Evolutionary conservation across 2,113 vertebrate species (phyloP), one percentile per base, ranked within the genome.

Genomic region (Platysteira castanea): DNA sequence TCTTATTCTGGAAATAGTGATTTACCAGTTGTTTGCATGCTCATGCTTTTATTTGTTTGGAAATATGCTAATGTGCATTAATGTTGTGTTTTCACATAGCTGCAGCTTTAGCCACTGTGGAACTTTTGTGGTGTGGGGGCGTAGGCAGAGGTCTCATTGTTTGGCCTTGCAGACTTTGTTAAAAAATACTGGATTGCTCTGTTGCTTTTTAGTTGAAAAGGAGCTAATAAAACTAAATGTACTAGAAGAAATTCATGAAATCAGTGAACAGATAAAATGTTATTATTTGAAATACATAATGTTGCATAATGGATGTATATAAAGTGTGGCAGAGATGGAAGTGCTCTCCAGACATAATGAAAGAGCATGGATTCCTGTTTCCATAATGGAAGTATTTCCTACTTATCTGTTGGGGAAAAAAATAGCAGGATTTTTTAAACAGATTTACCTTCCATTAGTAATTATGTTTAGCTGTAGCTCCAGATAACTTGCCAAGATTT

Each of bases 361-460:
- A 86, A 75, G 76, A 92, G 50, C n/a, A 23, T 70, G 64, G 68
- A 71, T 86, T 95, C 68, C 63, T 86, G 53, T 89, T 93, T 88
- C 78, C 5, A 3, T 90, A 86, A 93, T 67, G 80, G 87, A 87
- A 86, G 75, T 84, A 44, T 84, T 90, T 93, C 84, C 39, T 93
- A 87, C 47, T 86, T 90, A 75, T 20, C 52, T 76, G 39, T 64
- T 90, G 44, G 85, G 47, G 10, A 53, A 79, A 90, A 90, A 94
- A 94, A 80, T 41, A 80, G 52, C 30, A 90, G 50, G 24, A 70
- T 63, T 91, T 95, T 89, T 85, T 3, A 54, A 80, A 77, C 54
- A 88, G 54, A 74, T 94, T 92, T 92, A 35, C 71, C 95, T 94
- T 86, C 68, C 68, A 63, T 96, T 92, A 94, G 64, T 86, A 92